Evolutionary conservation across 2,797 vertebrate genomes (phyloP), one percentile per base, ranked within the genome.

Genomic region (Arctocebus calabarensis): DNA sequence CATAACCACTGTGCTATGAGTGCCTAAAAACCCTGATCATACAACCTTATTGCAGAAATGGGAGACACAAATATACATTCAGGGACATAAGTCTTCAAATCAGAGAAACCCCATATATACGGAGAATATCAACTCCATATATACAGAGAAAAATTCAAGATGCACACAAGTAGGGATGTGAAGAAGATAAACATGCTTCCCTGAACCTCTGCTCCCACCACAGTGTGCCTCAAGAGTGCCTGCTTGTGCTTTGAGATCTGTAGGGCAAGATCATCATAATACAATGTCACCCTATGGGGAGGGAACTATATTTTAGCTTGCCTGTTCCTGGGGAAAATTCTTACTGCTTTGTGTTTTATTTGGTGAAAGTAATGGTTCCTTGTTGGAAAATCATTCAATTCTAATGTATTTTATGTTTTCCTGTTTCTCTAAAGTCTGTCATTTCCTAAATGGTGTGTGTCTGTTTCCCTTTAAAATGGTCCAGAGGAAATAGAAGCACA

Each of bases 321-420:
- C 40, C 74, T 92, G 88, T 77, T 43, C 61, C 61, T 78, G 27
- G 88, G 74, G 84, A 96, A 89, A 93, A 57, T 48, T 81, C 91
- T 91, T 91, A 52, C 40, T 85, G 84, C 43, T 94, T 89, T 88
- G 86, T 78, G 55, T 88, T 92, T 96, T 48, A 17, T 93, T 93
- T 92, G 90, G 55, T 94, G 78, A 92, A 88, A 48, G 37, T 93
- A 95, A 96, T 92, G 78, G 52, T 96, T 97, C 92, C 64, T 93
- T 94, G 88, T 75, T 52, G 95, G 64, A 96, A 96, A 97, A 95
- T 84, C 85, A 84, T 90, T 92, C 70, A 64, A 34, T 90, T 84
- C 57, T 59, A 96, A 94, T 73, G 64, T 92, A 96, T 96, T 97
- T 97, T 94, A 94, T 95, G 88, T 78, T 95, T 97, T 97, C 90